phyloP scores from a whole-genome alignment of 2,113 vertebrate species.

The Dissostichus mawsoni region DNA sequence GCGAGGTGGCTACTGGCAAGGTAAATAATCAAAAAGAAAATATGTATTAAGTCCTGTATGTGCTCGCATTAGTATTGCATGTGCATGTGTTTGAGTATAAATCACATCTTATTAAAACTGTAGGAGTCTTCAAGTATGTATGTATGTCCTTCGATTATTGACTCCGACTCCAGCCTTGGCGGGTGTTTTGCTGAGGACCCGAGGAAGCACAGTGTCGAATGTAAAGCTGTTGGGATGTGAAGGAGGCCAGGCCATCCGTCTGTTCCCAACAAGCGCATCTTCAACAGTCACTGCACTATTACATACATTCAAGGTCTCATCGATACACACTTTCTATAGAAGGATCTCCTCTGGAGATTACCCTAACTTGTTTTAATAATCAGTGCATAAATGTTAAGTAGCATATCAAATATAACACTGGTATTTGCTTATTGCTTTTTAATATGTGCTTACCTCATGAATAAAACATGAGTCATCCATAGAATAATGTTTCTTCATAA shows the following conservation, averaged over 20 bases:
- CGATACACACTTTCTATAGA: not conserved
- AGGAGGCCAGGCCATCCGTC: too few species aligned
- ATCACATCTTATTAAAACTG: not conserved
- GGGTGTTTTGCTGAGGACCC: too few species aligned
- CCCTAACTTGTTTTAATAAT: slow-evolving; percentile 32
- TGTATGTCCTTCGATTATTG: too few species aligned
- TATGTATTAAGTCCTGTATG: not conserved
- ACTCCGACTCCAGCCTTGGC: too few species aligned
- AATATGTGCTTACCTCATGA: slow-evolving; percentile 31
- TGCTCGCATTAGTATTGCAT: not conserved
- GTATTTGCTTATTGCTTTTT: slow-evolving; percentile 47
- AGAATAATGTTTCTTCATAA: slow-evolving; percentile 43
- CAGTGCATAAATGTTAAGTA: slow-evolving; percentile 28
- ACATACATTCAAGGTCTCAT: slow-evolving; percentile 1
- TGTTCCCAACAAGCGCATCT: too few species aligned
- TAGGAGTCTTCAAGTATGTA: too few species aligned
- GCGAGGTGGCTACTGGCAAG: not conserved
- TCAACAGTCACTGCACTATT: too few species aligned
- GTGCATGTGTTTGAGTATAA: not conserved
- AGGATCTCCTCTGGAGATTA: slow-evolving; percentile 2
- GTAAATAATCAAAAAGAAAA: slow-evolving; percentile 1
- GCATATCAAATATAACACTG: slow-evolving; percentile 24
- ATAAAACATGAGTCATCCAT: slow-evolving; percentile 50
- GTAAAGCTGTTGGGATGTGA: too few species aligned
- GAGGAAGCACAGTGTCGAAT: too few species aligned